Percentiles rank a stretch among this genome's conserved stretches.
Conservation (phyloP, 2,888 invertebrate genomes). For the Harpagoxenus sublaevis region DNA sequence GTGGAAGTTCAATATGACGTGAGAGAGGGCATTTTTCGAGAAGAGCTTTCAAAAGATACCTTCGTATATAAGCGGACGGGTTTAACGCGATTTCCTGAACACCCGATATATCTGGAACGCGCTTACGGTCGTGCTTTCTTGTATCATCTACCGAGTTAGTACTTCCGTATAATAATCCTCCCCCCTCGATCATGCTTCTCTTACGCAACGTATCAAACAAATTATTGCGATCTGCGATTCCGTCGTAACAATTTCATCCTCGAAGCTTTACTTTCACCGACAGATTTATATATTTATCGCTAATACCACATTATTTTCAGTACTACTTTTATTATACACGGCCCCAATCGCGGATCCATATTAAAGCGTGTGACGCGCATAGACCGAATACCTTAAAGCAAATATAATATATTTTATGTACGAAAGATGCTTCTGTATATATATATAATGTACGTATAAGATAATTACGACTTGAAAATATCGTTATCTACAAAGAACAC, state of each 20-base stretch:
- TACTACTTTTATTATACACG: conserved; percentile 52
- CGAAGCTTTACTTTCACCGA: conserved; percentile 27
- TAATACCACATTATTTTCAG: conserved; percentile 16
- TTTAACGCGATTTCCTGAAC: conserved; percentile 4
- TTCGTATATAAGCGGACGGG: neutral
- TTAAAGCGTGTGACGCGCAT: conserved; percentile 41
- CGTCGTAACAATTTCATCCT: conserved; percentile 22
- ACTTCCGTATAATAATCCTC: conserved; percentile 35
- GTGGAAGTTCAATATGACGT: conserved; percentile 6
- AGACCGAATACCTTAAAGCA: conserved; percentile 18
- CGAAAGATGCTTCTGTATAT: conserved; percentile 68
- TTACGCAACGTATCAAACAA: conserved; percentile 36
- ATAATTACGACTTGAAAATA: conserved; percentile 40
- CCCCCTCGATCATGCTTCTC: neutral
- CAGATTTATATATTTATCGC: conserved; percentile 25
- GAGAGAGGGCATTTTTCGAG: neutral
- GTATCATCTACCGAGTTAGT: conserved; percentile 11
- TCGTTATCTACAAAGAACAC: neutral
- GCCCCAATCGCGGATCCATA: conserved; percentile 22
- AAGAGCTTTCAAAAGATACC: neutral
- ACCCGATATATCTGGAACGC: neutral
- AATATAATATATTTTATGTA: conserved; percentile 52
- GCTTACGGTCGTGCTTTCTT: conserved; percentile 6
- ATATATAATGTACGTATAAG: conserved; percentile 59
- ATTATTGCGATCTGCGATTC: conserved; percentile 42